Evolutionary conservation across 1,140 invertebrate species (phyloP).

Genomic region (Colletes gigas): DNA sequence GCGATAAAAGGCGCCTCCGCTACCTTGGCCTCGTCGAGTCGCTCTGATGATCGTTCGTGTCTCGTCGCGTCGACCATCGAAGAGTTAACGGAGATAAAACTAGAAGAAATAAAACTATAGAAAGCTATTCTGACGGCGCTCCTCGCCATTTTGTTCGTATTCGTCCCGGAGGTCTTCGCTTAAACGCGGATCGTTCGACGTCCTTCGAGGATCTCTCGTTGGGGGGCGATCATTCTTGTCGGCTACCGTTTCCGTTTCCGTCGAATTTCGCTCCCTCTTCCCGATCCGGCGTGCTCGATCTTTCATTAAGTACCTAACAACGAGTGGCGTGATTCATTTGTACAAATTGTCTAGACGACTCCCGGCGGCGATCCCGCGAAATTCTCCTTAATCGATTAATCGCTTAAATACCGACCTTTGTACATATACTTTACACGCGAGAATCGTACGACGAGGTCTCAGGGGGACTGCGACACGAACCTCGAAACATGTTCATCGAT

Average conservation of each 20-base stretch:
- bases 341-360: conserved; percentile 37
- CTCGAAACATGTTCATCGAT: too few relatives aligned
- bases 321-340: conserved; percentile 20
- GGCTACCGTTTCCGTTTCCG: too few relatives aligned
- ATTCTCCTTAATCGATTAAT: background rate
- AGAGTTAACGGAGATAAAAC: background rate
- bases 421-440: conserved; percentile 23
- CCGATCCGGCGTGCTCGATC: background rate
- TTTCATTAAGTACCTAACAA: conserved; percentile 43
- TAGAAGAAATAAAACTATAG: background rate
- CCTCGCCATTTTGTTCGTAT: background rate
- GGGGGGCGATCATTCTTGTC: too few relatives aligned
- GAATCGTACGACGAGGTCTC: background rate
- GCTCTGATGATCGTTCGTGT: conserved; percentile 15
- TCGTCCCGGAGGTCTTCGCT: background rate
- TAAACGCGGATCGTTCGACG: background rate
- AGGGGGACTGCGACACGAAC: too few relatives aligned
- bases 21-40: background rate
- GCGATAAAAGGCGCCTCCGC: background rate
- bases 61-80: background rate
- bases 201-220: background rate
- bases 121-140: background rate
- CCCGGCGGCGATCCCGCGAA: too few relatives aligned
- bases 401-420: conserved; percentile 32
- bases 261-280: background rate